Evolutionary conservation across 1,140 invertebrate genomes (phyloP), one percentile per base, ranked within the genome.

Genomic region (Ceratoteleas bidentatus): DNA sequence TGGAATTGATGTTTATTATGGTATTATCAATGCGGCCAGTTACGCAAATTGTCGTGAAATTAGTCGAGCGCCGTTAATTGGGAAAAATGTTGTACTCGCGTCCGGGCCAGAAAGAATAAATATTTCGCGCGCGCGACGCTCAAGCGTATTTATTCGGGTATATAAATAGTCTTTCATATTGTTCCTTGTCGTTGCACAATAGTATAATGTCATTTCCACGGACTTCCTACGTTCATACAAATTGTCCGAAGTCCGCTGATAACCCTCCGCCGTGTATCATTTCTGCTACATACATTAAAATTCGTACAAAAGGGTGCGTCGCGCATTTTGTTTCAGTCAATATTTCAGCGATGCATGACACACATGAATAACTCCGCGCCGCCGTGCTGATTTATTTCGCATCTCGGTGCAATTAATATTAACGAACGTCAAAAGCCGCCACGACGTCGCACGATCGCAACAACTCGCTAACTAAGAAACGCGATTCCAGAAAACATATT

Each of bases 201-300:
- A 53, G 68, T 66, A 14, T 8, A 68, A 70, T 73, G 70, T 74
- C 69, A 73, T 70, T 74, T 56, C 54, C 53, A 70, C 74, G 53
- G 57, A 74, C 75, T 65, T 80, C 62, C 61, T 73, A 76, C 61
- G 62, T 83, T 65, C 56, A 45, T 76, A 72, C 60, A 79, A 80
- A 80, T 80, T 77, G 73, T 80, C 53, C 68, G 52, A 80, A 80
- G 66, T 75, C 66, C 54, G 33, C 64, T 72, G 75, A 79, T 79
- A 79, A 72, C 72, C 62, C 65, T 79, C 47, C 69, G 60, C 50
- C 84, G 38, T 76, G 70, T 79, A 79, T 81, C 80, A 79, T 80
- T 81, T 79, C 73, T 84, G 50, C 82, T 66, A 81, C 73, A 84
- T 84, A 80, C 72, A 84, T 80, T 81, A 78, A 81, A 84, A 84